A percentile compares a stretch with the other conserved stretches of the same genome.
Evolutionary conservation across 2,888 invertebrate genomes (phyloP).

Genomic region (Orthosia incerta): DNA sequence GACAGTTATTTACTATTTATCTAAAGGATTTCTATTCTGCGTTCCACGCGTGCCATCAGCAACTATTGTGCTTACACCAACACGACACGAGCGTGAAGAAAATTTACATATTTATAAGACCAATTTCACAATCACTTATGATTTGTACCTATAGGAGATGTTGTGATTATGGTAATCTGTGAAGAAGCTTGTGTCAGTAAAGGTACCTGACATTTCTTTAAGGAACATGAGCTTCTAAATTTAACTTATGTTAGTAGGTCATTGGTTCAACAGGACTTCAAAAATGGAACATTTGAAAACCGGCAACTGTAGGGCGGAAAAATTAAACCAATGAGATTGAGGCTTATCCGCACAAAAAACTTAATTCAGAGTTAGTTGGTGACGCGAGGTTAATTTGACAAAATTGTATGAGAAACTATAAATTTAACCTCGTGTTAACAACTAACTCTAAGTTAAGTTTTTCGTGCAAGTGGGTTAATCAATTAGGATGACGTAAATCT

Average conservation of each 20-base stretch:
- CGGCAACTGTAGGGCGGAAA: neutral
- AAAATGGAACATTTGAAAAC: neutral
- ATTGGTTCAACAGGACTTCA: neutral
- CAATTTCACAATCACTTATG: constrained; percentile 38
- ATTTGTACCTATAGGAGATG: constrained; percentile 38
- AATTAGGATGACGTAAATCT: too few species aligned
- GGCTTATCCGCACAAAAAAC: too few species aligned
- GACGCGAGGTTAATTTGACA: too few species aligned
- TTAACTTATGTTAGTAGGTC: neutral
- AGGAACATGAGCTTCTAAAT: neutral
- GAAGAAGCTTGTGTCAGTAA: neutral
- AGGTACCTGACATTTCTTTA: neutral
- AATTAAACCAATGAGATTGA: too few species aligned
- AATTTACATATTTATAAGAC: constrained; percentile 58
- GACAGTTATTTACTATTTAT: constrained; percentile 14
- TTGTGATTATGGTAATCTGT: constrained; percentile 33
- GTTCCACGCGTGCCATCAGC: constrained; percentile 45
- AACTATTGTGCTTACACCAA: constrained; percentile 48
- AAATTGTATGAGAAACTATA: too few species aligned
- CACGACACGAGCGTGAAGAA: constrained; percentile 51
- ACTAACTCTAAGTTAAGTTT: too few species aligned
- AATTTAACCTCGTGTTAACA: too few species aligned
- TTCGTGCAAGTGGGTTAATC: too few species aligned
- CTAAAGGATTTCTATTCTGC: constrained; percentile 29
- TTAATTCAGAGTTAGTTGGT: too few species aligned